Conservation (phyloP, 2,113 vertebrate species). For the Hippocampus guttulatus region DNA sequence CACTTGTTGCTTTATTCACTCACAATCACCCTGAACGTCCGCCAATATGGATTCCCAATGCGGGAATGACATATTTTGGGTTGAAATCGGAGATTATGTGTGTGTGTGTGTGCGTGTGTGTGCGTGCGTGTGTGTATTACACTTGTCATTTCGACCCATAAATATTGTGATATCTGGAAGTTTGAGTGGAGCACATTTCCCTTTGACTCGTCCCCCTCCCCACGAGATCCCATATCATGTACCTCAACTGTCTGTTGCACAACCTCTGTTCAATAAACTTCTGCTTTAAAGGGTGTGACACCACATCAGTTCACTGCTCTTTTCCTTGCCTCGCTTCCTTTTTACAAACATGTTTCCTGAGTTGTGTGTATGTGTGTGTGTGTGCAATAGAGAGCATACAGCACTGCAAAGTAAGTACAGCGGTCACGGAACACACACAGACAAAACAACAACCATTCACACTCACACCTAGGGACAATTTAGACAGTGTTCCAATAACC, state of each 20-base stretch:
- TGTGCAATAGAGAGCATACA: neutral
- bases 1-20: conserved; percentile 55
- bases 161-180: conserved; percentile 54
- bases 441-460: too few species aligned
- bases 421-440: too few species aligned
- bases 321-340: conserved; percentile 64
- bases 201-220: conserved; percentile 24
- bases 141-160: conserved; percentile 37
- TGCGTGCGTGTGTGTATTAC: conserved; percentile 15
- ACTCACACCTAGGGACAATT: too few species aligned
- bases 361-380: neutral
- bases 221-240: conserved; percentile 82
- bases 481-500: too few species aligned
- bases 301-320: conserved; percentile 78
- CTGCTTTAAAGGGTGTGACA: conserved; percentile 89
- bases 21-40: conserved; percentile 49
- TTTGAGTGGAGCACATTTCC: conserved; percentile 54
- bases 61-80: conserved; percentile 35
- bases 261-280: conserved; percentile 84
- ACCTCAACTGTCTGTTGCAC: conserved; percentile 93
- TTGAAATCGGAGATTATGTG: conserved; percentile 25
- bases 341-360: neutral
- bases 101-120: neutral
- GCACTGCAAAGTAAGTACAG: too few species aligned
- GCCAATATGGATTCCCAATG: conserved; percentile 43